Conservation (phyloP, 2,888 invertebrate species). For the Gortyna flavago region DNA sequence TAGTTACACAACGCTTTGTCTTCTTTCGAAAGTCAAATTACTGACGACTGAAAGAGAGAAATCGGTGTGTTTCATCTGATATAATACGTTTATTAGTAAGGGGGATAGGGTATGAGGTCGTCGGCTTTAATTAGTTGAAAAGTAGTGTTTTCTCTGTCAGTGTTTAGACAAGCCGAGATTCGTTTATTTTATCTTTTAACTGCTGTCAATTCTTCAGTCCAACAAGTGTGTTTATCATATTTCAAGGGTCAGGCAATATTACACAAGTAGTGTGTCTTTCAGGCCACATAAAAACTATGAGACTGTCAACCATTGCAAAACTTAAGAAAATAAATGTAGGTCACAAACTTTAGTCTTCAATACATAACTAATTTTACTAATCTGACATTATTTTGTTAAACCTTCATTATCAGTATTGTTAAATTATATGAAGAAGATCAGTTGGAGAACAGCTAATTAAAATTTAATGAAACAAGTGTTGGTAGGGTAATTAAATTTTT, state of each 20-base stretch:
- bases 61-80: no score
- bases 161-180: not conserved
- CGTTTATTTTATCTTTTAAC: not conserved
- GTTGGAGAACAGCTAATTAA: conserved; percentile 38
- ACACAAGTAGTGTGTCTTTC: not conserved
- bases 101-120: not conserved
- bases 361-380: not conserved
- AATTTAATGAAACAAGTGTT: conserved; percentile 50
- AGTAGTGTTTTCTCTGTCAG: not conserved
- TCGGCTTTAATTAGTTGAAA: not conserved
- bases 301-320: not conserved
- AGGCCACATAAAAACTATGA: not conserved
- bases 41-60: no score
- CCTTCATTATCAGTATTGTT: conserved; percentile 6
- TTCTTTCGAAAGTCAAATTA: no score
- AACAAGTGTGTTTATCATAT: not conserved
- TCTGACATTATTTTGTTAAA: not conserved
- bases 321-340: not conserved
- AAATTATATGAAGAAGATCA: conserved; percentile 25
- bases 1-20: no score
- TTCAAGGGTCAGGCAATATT: no score
- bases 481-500: conserved; percentile 34
- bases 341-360: not conserved
- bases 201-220: not conserved
- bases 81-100: no score